Percentiles rank a stretch among this genome's conserved stretches.
Evolutionary conservation across 2,113 vertebrate species (phyloP).

Genomic region (Silurus glanis): DNA sequence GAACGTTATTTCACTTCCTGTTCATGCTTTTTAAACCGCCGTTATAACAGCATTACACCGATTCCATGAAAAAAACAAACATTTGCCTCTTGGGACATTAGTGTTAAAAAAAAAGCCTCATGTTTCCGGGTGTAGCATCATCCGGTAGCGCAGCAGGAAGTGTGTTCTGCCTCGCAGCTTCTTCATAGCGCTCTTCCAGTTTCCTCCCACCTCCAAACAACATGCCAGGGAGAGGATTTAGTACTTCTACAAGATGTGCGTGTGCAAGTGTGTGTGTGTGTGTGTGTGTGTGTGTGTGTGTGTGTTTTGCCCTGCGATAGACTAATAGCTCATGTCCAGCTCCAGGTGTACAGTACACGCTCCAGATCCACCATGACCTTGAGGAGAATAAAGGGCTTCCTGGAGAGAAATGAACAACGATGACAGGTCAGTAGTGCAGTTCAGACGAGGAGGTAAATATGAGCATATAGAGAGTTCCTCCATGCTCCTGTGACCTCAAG

Average conservation of each 20-base stretch:
- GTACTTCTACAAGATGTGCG: background rate
- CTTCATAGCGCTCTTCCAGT: background rate
- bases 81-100: background rate
- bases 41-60: background rate
- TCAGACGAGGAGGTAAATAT: background rate
- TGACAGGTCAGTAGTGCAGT: background rate
- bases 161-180: background rate
- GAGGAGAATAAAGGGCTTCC: background rate
- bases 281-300: background rate
- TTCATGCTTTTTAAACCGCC: background rate
- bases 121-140: background rate
- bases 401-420: background rate
- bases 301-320: background rate
- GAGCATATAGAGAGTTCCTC: background rate
- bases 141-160: background rate
- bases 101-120: background rate
- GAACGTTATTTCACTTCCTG: no score
- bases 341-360: background rate
- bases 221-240: background rate
- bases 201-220: background rate
- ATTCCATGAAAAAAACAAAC: background rate
- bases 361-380: background rate
- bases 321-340: background rate
- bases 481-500: no score
- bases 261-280: background rate